phyloP scores from a whole-genome alignment of 1,140 invertebrate species.

The Listronotus oregonensis region DNA sequence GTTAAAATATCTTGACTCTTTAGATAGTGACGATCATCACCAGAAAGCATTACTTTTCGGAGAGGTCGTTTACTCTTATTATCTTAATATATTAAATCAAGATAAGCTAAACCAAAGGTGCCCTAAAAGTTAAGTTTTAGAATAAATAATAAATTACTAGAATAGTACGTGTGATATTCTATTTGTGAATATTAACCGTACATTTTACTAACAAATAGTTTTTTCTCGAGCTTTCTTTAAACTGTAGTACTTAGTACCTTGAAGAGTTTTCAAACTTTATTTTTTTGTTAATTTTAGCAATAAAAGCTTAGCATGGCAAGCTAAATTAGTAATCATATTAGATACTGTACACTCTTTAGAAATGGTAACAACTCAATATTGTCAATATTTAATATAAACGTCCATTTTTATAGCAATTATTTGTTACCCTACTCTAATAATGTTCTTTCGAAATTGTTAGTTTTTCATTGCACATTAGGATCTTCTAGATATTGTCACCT shows the following conservation, averaged over 20 bases:
- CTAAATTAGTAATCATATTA: conserved; percentile 9
- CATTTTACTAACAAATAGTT: conserved; percentile 5
- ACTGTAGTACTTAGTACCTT: conserved; percentile 20
- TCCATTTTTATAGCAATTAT: conserved; percentile 36
- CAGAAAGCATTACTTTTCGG: conserved; percentile 23
- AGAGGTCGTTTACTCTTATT: conserved; percentile 17
- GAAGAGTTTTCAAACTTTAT: conserved; percentile 2
- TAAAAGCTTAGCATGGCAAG: conserved; percentile 13
- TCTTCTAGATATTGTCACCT: conserved; percentile 24
- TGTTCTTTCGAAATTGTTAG: conserved; percentile 7
- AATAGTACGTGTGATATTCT: conserved; percentile 17
- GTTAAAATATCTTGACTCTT: conserved; percentile 34
- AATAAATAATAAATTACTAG: conserved; percentile 41
- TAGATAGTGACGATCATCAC: conserved; percentile 24
- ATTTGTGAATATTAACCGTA: conserved; percentile 6
- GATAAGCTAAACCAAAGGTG: conserved; percentile 59
- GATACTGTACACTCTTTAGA: conserved; percentile 13
- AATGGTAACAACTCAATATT: conserved; percentile 19
- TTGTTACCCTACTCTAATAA: conserved; percentile 6
- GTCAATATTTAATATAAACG: conserved; percentile 39
- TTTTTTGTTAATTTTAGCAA: conserved; percentile 13
- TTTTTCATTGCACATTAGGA: conserved; percentile 25
- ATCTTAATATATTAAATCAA: conserved; percentile 42
- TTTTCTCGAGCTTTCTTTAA: conserved; percentile 17
- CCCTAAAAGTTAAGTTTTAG: conserved; percentile 58